Evolutionary conservation across 64 coral and sea anemone species (phyloP).

Genomic region (Montipora capricornis): DNA sequence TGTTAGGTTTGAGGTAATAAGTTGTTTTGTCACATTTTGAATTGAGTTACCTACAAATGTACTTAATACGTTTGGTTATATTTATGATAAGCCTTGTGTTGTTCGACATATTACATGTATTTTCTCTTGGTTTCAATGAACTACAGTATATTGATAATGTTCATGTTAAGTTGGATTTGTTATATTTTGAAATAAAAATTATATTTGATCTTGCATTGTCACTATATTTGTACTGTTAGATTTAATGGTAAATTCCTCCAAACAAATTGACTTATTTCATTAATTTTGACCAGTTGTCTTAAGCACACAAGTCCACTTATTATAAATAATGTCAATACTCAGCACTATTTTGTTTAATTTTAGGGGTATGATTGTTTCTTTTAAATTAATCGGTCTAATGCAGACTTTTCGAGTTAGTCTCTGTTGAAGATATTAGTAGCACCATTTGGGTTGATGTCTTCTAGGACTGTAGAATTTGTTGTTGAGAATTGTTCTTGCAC

Average conservation of each 20-base stretch:
- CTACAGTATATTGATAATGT: slow-evolving; percentile 3
- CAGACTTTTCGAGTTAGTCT: too few species aligned
- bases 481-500: too few species aligned
- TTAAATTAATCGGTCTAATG: too few species aligned
- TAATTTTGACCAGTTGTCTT: neutral
- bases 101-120: neutral
- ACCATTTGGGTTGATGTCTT: too few species aligned
- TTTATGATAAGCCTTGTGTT: neutral
- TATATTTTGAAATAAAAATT: slow-evolving; percentile 16
- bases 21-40: slow-evolving; percentile 16
- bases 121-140: neutral
- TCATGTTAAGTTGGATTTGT: slow-evolving; percentile 15
- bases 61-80: neutral
- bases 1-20: neutral
- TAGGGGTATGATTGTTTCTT: too few species aligned
- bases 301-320: too few species aligned
- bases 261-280: neutral
- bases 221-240: neutral
- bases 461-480: too few species aligned
- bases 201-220: neutral
- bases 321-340: too few species aligned
- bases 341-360: too few species aligned
- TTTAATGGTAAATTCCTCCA: neutral
- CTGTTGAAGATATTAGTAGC: too few species aligned
- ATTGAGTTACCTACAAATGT: neutral